A percentile compares a stretch with the other conserved stretches of the same genome.
Conservation (phyloP, 1,140 invertebrate species). For the Zaprionus tsacasi region DNA sequence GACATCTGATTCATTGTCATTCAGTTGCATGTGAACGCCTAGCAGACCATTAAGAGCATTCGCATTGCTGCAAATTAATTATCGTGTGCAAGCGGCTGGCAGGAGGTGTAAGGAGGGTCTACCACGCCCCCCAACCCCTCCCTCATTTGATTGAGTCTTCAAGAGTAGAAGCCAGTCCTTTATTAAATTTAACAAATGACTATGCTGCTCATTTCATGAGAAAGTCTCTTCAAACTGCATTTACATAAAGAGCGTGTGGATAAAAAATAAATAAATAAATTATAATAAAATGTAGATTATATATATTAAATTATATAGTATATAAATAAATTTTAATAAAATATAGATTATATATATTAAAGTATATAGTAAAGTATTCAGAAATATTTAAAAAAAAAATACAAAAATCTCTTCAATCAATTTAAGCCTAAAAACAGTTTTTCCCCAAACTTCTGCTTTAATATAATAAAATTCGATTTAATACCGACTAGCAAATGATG, state of each 20-base stretch:
- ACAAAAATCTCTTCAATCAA: too few relatives aligned
- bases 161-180: background rate
- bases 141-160: background rate
- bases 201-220: too few relatives aligned
- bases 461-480: conserved; percentile 5
- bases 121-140: background rate
- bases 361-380: too few relatives aligned
- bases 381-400: too few relatives aligned
- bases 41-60: conserved; percentile 10
- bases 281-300: too few relatives aligned
- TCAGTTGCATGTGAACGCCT: background rate
- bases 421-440: too few relatives aligned
- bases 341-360: too few relatives aligned
- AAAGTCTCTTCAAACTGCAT: too few relatives aligned
- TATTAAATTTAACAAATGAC: background rate
- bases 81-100: conserved; percentile 17
- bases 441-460: background rate
- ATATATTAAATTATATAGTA: too few relatives aligned
- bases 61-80: conserved; percentile 1
- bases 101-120: background rate
- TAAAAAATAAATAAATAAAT: too few relatives aligned
- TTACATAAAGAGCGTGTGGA: too few relatives aligned
- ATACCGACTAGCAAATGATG: conserved; percentile 20
- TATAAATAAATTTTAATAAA: too few relatives aligned
- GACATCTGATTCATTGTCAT: conserved; percentile 16